Base-by-base conservation (phyloP, 1,140 invertebrate species). In the Zaprionus lachaisei region DNA sequence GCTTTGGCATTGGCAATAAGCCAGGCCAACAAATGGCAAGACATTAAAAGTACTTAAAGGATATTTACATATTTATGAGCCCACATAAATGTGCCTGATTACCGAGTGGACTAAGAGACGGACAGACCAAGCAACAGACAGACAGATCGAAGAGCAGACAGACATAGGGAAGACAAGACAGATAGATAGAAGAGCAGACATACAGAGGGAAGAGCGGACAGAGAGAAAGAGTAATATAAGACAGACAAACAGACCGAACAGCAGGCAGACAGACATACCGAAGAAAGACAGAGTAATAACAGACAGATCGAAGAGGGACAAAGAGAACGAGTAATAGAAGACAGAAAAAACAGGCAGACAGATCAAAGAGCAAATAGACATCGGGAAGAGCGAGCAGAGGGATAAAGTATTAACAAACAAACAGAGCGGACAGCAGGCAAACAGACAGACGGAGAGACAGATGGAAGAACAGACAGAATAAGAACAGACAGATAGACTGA, bases 11-110 rank as follows among this genome's bases (percentile, higher is more conserved):
- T 83, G 83, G 77, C 70, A 54, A 57, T 77, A 77, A 79, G 79
- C 77, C 75, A 68, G 83, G 67, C 83, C 84, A 89, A 90, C 84
- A 89, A 89, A 89, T 89, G 86, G 82, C 81, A 79, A 91, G 81
- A 82, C 85, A 84, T 91, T 91, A 81, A 85, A 83, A 89, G 81
- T 83, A 83, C 79, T 89, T 91, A 91, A 89, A 91, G 89, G 84
- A 91, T 91, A 91, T 91, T 91, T 91, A 90, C 89, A 91, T 91
- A 91, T 91, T 91, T 91, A 91, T 91, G 89, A 77, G 79, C 84
- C 78, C 81, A 91, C 84, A 91, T 91, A 91, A 91, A 91, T 83
- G 81, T 58, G 79, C 68, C 85, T 81, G 83, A 87, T 87, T 87
- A 89, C 80, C 54, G 34, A 24, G 28, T 37, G 38, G 54, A 51